phyloP scores from a whole-genome alignment of 1,140 invertebrate genomes.

The Ips nitidus region DNA sequence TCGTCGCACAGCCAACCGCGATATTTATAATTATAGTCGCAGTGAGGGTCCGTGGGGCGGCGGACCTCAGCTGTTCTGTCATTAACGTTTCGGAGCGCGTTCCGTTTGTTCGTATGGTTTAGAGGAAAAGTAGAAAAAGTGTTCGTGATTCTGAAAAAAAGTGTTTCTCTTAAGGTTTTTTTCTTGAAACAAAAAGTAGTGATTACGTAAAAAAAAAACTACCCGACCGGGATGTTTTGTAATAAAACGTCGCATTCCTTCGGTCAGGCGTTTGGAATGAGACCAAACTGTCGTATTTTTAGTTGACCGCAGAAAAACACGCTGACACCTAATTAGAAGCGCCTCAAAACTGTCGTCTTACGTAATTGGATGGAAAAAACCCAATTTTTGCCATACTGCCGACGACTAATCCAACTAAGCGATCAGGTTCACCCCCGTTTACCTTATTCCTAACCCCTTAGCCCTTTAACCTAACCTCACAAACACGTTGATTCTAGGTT shows the following conservation, averaged over 20 bases:
- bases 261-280: not conserved
- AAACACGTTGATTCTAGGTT: conserved; percentile 19
- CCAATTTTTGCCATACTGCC: no score
- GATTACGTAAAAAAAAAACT: no score
- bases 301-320: not conserved
- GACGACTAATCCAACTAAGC: no score
- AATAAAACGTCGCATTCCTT: not conserved
- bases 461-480: not conserved
- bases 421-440: no score
- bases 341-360: not conserved
- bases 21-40: conserved; percentile 23
- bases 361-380: not conserved
- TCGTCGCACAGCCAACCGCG: conserved; percentile 5
- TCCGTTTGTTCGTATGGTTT: no score
- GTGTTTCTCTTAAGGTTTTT: no score
- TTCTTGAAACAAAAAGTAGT: no score
- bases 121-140: no score
- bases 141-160: no score
- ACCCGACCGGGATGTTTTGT: no score
- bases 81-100: not conserved
- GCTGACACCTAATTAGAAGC: not conserved
- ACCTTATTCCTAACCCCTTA: not conserved
- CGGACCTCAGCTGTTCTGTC: conserved; percentile 37
- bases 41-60: not conserved
- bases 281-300: conserved; percentile 3